These are phyloP conservation scores for Ectemnius continuus DNA, from an alignment of 2,888 invertebrate genomes.

Conservation along the genomic window DNA sequence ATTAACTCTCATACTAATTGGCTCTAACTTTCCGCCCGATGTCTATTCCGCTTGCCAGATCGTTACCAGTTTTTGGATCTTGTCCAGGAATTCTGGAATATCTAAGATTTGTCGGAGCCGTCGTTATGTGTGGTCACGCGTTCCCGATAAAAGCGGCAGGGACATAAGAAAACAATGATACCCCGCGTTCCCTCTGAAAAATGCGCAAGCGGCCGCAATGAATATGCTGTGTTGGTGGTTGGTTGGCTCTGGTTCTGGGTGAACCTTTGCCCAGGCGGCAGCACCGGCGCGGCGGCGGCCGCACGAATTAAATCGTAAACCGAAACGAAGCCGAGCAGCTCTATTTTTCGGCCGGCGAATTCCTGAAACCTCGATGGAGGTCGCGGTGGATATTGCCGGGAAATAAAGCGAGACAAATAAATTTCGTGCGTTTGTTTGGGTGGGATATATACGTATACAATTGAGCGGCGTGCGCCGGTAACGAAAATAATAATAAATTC, in stretches of 20 bases:
- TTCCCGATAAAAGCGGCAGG: background rate
- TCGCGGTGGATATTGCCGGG: slow-evolving; percentile 33
- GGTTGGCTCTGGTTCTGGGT: slow-evolving; percentile 22
- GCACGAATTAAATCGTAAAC: slow-evolving; percentile 48
- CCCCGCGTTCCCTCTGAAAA: background rate
- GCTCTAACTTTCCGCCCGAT: no score
- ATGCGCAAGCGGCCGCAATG: background rate
- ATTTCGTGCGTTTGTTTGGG: slow-evolving; percentile 42
- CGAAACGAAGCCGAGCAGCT: slow-evolving; percentile 40
- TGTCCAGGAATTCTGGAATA: no score
- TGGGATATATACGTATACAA: slow-evolving; percentile 17
- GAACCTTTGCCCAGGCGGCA: slow-evolving; percentile 29
- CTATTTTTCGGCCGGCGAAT: slow-evolving; percentile 27
- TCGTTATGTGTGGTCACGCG: background rate
- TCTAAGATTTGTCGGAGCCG: no score
- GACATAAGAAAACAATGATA: background rate
- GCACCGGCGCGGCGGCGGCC: background rate
- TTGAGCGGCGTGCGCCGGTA: slow-evolving; percentile 16
- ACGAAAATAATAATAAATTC: slow-evolving; percentile 42
- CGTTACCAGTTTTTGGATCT: no score
- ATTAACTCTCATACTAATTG: no score
- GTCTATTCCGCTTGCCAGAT: no score
- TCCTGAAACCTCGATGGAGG: slow-evolving; percentile 26
- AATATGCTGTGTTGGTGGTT: background rate
- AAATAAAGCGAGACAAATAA: slow-evolving; percentile 50